Percentiles rank a stretch among this genome's conserved stretches.
Evolutionary conservation across 2,797 vertebrate genomes (phyloP).

Genomic region (Hoplostethus mediterraneus): DNA sequence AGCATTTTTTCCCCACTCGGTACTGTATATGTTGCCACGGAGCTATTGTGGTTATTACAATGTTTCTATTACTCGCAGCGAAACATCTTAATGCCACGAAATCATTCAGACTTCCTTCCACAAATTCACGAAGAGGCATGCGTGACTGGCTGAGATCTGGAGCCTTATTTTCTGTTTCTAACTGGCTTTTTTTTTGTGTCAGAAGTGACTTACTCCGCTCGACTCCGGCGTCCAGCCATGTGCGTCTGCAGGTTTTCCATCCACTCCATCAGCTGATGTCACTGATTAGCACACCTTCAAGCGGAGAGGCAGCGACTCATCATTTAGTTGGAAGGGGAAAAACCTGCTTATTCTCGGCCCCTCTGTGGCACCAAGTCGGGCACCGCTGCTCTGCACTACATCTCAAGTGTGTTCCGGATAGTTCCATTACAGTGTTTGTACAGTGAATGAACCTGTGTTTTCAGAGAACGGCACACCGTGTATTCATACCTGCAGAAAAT

Average conservation of each 20-base stretch:
- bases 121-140: conserved; percentile 27
- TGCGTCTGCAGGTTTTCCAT: too few relatives aligned
- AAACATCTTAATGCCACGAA: conserved; percentile 37
- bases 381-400: neutral
- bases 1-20: conserved; percentile 33
- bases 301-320: too few relatives aligned
- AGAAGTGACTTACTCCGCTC: neutral
- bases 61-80: conserved; percentile 33
- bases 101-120: conserved; percentile 21
- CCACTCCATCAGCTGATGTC: too few relatives aligned
- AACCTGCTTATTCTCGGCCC: too few relatives aligned
- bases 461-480: neutral
- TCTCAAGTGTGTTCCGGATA: conserved; percentile 4
- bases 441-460: neutral
- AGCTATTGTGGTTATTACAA: conserved; percentile 36
- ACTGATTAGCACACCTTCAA: too few relatives aligned
- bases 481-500: conserved; percentile 47
- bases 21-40: conserved; percentile 24
- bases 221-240: too few relatives aligned
- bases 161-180: conserved; percentile 20
- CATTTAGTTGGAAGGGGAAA: too few relatives aligned
- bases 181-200: conserved; percentile 20
- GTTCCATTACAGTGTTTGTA: neutral
- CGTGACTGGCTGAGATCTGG: neutral
- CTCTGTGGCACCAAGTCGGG: too few relatives aligned